Evolutionary conservation across 2,888 invertebrate species (phyloP), one percentile per base, ranked within the genome.

Genomic region (Ormyrus pomaceus): DNA sequence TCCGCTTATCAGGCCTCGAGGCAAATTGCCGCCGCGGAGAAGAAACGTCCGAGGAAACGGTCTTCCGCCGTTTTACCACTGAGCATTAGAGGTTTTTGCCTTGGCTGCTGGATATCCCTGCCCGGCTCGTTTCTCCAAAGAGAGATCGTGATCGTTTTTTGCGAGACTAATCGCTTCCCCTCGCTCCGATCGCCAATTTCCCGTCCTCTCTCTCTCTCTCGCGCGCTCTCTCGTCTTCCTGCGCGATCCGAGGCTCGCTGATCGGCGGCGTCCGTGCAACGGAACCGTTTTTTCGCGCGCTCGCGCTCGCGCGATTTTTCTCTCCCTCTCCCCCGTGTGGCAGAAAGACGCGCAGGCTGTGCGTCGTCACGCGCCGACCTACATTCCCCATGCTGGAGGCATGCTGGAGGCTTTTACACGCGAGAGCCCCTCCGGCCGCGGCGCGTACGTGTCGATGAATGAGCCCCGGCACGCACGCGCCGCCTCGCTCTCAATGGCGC

Each of bases 1-100:
- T 34, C 34, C 34, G 34, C 4, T 34, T 34, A 34, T 34, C 34
- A 34, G 10, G 5, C 9, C 7, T 34, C 7, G 6, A 50, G 3
- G 58, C 6, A 46, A 34, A 34, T 34, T 34, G 46, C 13, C 4
- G 55, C 7, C 9, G 6, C 58, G 50, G 58, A 53, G 34, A 62
- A 85, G 83, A 85, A 84, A 84, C 80, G 82, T 82, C 82, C 83
- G 83, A 86, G 87, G 87, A 87, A 87, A 87, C 83, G 84, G 83
- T 79, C 86, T 87, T 86, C 86, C 86, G 86, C 83, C 86, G 85
- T 84, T 85, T 86, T 82, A 81, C 65, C 74, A 82, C 77, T 80
- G 83, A 81, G 82, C 82, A 84, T 84, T 85, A 82, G 79, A 83
- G 34, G 83, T 85, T 84, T 85, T 85, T 84, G 68, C 82, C 77